These are phyloP conservation scores for Teleogryllus occipitalis DNA, from an alignment of 1,140 invertebrate genomes.

Conservation along the genomic window DNA sequence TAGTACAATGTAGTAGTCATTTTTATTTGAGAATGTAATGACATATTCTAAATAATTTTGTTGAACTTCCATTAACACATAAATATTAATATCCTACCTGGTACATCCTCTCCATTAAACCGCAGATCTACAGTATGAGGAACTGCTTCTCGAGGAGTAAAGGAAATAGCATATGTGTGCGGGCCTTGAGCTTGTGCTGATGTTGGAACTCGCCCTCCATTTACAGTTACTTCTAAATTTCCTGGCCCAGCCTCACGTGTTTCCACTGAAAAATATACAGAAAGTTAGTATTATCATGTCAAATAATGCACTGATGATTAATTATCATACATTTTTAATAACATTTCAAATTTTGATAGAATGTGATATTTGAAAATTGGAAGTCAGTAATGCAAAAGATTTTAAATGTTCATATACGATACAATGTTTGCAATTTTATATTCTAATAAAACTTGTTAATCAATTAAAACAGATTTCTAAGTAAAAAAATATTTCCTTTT, in stretches of 20 bases:
- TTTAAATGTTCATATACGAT: no score
- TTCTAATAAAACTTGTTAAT: not conserved
- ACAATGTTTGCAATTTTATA: no score
- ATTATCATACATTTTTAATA: no score
- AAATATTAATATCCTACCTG: constrained; percentile 46
- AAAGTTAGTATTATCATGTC: not conserved
- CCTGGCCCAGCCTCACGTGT: constrained; percentile 93
- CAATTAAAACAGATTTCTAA: not conserved
- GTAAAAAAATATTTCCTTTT: not conserved
- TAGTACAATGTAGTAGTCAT: no score
- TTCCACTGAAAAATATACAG: constrained; percentile 60
- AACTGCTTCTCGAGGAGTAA: constrained; percentile 82
- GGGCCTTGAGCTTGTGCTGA: constrained; percentile 90
- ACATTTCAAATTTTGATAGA: no score
- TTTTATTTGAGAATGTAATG: no score
- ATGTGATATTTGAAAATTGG: no score
- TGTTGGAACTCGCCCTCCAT: constrained; percentile 89
- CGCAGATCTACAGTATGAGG: constrained; percentile 86
- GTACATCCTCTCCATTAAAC: constrained; percentile 94
- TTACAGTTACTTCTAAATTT: constrained; percentile 94
- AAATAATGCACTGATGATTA: no score
- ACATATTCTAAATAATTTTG: no score
- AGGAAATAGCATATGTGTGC: constrained; percentile 94
- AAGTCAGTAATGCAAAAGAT: no score
- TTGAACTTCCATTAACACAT: no score